Conservation (phyloP, 2,888 invertebrate genomes). For the Busseola fusca region DNA sequence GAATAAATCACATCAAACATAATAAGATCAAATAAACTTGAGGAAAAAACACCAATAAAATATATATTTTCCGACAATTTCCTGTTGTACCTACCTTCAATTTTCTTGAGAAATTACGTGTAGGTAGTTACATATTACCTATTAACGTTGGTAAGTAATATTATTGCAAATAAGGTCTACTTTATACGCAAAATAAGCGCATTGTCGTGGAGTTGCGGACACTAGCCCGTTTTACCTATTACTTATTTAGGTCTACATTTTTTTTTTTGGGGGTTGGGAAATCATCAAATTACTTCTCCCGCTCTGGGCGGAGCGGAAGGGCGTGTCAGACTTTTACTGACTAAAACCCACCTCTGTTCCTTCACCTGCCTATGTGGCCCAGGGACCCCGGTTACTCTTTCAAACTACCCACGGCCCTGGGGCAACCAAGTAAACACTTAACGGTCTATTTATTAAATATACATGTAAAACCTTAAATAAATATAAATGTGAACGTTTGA, state of each 20-base stretch:
- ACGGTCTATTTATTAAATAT: not conserved
- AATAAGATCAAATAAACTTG: not conserved
- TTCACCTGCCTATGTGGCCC: too few species aligned
- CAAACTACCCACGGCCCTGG: too few species aligned
- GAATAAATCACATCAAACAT: slow-evolving; percentile 7
- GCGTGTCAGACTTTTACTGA: too few species aligned
- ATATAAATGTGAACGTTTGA: not conserved
- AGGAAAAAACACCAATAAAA: slow-evolving; percentile 25
- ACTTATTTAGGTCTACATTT: too few species aligned
- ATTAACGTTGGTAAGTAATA: not conserved
- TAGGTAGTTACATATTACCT: not conserved
- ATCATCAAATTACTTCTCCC: too few species aligned
- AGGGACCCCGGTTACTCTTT: too few species aligned
- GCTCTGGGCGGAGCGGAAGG: too few species aligned
- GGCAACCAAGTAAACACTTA: not conserved
- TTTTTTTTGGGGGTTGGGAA: too few species aligned
- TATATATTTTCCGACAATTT: slow-evolving; percentile 34
- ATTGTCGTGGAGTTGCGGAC: too few species aligned
- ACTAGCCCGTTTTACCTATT: too few species aligned
- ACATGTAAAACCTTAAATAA: not conserved
- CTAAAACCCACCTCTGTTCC: too few species aligned
- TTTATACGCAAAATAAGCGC: too few species aligned
- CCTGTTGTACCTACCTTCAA: slow-evolving; percentile 26
- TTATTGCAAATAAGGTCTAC: slow-evolving; percentile 1
- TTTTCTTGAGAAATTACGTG: slow-evolving; percentile 6